Base-by-base conservation (phyloP, 2,113 vertebrate genomes). In the Genyomyrus donnyi region DNA sequence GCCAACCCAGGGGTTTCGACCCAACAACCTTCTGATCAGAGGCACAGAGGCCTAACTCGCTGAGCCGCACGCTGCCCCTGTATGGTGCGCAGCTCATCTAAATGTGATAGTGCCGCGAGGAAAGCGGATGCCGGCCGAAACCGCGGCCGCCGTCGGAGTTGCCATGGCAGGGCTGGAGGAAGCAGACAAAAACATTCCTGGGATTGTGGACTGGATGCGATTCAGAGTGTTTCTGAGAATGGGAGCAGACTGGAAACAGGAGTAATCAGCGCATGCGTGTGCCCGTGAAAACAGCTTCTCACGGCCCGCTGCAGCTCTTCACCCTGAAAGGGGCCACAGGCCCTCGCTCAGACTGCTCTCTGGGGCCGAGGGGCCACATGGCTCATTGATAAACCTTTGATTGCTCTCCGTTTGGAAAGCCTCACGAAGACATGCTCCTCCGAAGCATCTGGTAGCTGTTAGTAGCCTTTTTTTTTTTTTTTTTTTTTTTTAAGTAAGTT, bases 391-490 rank as follows among this genome's bases (percentile, higher is more conserved):
- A 90, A 91, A 91, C 39, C n/a, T 87, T 90, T 89, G 88, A 89
- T 90, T 92, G 86, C 45, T 49, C 45, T 86, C 50, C 31, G 27
- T 91, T 90, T 88, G 24, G 49, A 89, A 49, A 48, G 46, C 77
- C 31, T 39, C 31, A 35, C 27, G 3, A 74, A 49, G 19, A 5
- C 56, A 9, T 58, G 24, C 7, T 89, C 70, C 31, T 88, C 87
- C 87, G 11, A 39, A 88, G 88, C 91, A 90, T 91, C 84, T 91
- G 89, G 56, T 89, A 90, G 80, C 66, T 89, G 15, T 92, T 91
- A 91, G 85, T 84, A 15, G 24, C 90, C 27, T 86, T 89, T 91
- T 91, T 87, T 7, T 15, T 10, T 21, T 91, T 91, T 87, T 7
- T 15, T 10, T 21, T 48, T 50, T 27, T 88, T 17, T 46, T 10